Evolutionary conservation across 1,140 invertebrate species (phyloP), one percentile per base, ranked within the genome.

Genomic region (Dreissena rostriformis): DNA sequence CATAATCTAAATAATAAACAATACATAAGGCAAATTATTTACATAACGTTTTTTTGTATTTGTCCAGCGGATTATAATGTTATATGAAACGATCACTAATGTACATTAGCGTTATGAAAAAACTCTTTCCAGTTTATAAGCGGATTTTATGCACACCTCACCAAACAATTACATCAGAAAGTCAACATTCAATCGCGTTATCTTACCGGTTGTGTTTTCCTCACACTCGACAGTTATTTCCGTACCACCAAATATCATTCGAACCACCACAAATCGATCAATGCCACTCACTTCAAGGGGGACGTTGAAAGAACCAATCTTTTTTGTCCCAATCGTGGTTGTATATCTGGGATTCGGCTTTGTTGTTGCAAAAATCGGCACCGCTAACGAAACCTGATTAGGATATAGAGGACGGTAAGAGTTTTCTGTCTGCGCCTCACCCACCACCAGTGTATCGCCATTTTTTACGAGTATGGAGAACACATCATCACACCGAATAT

Each of bases 401-500:
- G 24, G 61, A 12, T 67, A 12, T 1, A 39, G 15, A 10, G 81
- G 81, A 0, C 26, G 29, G 24, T 82, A 82, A 22, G 24, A 28
- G 28, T 72, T 39, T 8, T 66, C 49, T 10, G 29, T 26, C 57
- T 82, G 79, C 2, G 61, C 19, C 14, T 65, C 79, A 22, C 71
- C 71, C 12, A 82, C 28, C 29, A 29, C 17, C 0, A 82, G 70
- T 1, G 29, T 15, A 29, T 82, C 70, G 15, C 28, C 55, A 5
- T 55, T 74, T 26, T 82, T 71, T 24, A 74, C 79, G 29, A 73
- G 53, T 52, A 66, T 63, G 22, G 29, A 28, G 61, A 82, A 82
- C 0, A 73, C 15, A 24, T 82, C 52, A n/a, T 55, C 53, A 53
- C 79, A 82, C 17, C 74, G 51, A 22, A n/a, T 29, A 1, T 26